These are phyloP conservation scores for Psilopogon haemacephalus DNA, from an alignment of 2,113 vertebrate species.

Conservation along the genomic window DNA sequence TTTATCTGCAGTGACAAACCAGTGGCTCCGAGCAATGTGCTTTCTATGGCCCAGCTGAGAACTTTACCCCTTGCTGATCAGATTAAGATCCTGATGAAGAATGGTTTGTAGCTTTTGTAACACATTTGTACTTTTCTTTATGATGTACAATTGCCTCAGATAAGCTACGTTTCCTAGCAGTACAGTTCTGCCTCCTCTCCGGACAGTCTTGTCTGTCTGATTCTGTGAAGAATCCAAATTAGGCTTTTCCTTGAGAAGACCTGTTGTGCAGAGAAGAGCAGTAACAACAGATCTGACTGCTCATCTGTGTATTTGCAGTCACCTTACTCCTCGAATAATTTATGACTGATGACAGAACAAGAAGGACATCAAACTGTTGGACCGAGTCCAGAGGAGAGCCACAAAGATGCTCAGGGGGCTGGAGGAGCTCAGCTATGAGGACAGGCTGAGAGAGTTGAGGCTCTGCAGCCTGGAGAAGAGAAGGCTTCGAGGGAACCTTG, in stretches of 20 bases:
- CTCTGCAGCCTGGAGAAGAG: no score
- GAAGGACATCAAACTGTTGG: no score
- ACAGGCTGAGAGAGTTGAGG: no score
- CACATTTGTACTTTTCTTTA: not conserved
- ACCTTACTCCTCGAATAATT: not conserved
- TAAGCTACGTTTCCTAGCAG: not conserved
- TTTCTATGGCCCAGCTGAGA: slow-evolving; percentile 96
- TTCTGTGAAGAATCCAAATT: not conserved
- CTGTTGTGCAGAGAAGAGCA: not conserved
- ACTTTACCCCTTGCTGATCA: slow-evolving; percentile 93
- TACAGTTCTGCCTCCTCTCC: not conserved
- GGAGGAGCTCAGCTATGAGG: no score
- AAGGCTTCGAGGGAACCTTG: no score
- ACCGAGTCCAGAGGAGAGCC: no score
- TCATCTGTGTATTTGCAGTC: not conserved
- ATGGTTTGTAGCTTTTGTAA: slow-evolving; percentile 77
- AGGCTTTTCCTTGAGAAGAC: not conserved
- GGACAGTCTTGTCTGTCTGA: not conserved
- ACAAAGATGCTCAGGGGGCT: no score
- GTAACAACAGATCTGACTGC: not conserved
- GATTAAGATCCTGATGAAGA: slow-evolving; percentile 97
- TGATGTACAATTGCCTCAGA: not conserved
- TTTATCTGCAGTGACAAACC: slow-evolving; percentile 83
- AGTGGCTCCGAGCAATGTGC: slow-evolving; percentile 91
- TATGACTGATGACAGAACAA: not conserved